phyloP scores from a whole-genome alignment of 2,113 vertebrate genomes.

The Dicerorhinus sumatrensis region DNA sequence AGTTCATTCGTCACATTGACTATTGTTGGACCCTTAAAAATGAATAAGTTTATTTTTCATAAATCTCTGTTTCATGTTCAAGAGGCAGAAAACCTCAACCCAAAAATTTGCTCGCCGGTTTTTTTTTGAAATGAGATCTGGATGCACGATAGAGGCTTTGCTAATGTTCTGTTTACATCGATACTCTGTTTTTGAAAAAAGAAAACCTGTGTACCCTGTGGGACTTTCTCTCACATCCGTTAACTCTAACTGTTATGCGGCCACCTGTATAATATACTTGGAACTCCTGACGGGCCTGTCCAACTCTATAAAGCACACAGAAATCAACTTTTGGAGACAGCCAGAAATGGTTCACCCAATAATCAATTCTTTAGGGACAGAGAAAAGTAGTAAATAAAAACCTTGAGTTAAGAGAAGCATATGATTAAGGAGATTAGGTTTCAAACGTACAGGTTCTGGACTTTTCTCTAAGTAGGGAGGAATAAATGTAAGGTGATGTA shows the following conservation, averaged over 20 bases:
- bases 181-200: neutral
- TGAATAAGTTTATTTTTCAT: neutral
- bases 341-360: neutral
- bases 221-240: neutral
- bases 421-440: constrained; percentile 65
- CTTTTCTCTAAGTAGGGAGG: constrained; percentile 24
- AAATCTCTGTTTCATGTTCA: neutral
- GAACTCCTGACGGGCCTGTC: neutral
- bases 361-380: constrained; percentile 62
- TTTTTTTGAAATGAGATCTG: neutral
- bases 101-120: neutral
- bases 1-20: neutral
- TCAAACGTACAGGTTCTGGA: constrained; percentile 53
- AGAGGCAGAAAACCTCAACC: neutral
- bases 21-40: neutral
- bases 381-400: constrained; percentile 63
- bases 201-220: neutral
- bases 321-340: constrained; percentile 60
- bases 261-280: constrained; percentile 38
- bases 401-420: constrained; percentile 42
- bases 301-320: constrained; percentile 12
- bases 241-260: constrained; percentile 1
- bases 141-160: neutral
- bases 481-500: constrained; percentile 45
- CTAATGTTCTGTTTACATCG: neutral